A percentile compares a stretch with the other conserved stretches of the same genome.
Conservation (phyloP, 1,140 invertebrate species). For the Drosophila melanica region DNA sequence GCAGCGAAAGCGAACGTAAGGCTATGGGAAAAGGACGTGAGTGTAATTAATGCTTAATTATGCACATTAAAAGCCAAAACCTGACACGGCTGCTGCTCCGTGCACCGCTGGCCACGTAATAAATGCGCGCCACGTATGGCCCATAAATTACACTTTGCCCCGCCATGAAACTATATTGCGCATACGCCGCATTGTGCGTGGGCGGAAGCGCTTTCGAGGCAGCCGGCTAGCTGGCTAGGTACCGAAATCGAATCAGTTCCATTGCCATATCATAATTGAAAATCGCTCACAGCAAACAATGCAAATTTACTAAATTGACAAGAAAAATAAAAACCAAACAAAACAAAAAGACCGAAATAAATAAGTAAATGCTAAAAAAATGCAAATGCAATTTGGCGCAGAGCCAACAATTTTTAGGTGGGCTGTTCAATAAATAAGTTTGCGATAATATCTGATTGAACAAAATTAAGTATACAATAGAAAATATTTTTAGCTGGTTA, state of each 20-base stretch:
- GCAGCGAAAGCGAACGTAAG: background rate
- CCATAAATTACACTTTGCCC: conserved; percentile 74
- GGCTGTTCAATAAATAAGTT: conserved; percentile 6
- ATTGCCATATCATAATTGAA: conserved; percentile 62
- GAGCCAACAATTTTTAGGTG: conserved; percentile 42
- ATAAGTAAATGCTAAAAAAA: conserved; percentile 27
- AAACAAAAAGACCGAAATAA: conserved; percentile 35
- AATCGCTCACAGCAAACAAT: conserved; percentile 54
- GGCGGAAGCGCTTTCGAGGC: background rate
- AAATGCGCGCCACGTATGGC: conserved; percentile 69
- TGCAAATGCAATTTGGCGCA: conserved; percentile 62
- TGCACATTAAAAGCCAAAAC: conserved; percentile 82
- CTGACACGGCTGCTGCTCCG: conserved; percentile 48
- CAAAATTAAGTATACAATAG: background rate
- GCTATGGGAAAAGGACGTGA: conserved; percentile 37
- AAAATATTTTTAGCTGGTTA: background rate
- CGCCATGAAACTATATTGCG: conserved; percentile 63
- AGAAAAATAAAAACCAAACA: conserved; percentile 30
- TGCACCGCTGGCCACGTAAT: conserved; percentile 56
- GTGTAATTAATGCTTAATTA: conserved; percentile 82
- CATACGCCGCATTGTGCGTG: conserved; percentile 41
- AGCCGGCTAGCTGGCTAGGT: background rate
- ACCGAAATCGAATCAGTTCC: conserved; percentile 28
- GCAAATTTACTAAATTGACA: conserved; percentile 39
- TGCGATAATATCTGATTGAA: background rate